Evolutionary conservation across 2,888 invertebrate genomes (phyloP), one percentile per base, ranked within the genome.

Genomic region (Epirrhoe tristata): DNA sequence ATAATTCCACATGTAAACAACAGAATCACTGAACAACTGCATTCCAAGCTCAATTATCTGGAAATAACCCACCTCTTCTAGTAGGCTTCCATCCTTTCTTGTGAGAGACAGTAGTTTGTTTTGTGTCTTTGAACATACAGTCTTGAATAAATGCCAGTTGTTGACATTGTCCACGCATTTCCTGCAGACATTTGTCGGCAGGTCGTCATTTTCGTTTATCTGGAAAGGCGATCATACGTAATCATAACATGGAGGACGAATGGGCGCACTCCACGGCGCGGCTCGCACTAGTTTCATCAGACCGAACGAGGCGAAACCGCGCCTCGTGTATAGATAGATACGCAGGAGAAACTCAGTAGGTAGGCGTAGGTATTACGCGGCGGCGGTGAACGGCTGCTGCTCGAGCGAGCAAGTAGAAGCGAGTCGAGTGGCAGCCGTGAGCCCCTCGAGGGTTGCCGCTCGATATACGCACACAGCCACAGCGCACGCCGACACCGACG

Each of bases 81-180:
- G 91, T 89, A 88, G 93, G 91, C 86, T 90, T 85, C 88, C 89
- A 84, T 93, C 91, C 85, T 90, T 93, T 81, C 89, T 90, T 77
- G 94, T 82, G 93, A 95, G 94, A 86, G 94, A 90, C 79, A 91
- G 92, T 77, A 96, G 88, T 86, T 95, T 96, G 80, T 92, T 93
- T 90, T 96, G 96, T 74, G 96, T 94, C 80, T 93, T 94, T 76
- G 94, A 91, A 87, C 96, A 96, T 24, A 94, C 89, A 82, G 94
- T 91, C 85, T 95, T 96, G 89, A 95, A 96, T 72, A 90, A 86
- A 80, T 95, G 94, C 96, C 96, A 96, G 82, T 94, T 94, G 80
- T 95, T 95, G 75, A 96, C 94, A 89, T 94, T 95, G 77, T 91
- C 92, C 77, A 94, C 84, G 81, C 96, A 96, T 78, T 93, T 91